Conservation (phyloP, 2,797 vertebrate species). For the Lepus townsendii region DNA sequence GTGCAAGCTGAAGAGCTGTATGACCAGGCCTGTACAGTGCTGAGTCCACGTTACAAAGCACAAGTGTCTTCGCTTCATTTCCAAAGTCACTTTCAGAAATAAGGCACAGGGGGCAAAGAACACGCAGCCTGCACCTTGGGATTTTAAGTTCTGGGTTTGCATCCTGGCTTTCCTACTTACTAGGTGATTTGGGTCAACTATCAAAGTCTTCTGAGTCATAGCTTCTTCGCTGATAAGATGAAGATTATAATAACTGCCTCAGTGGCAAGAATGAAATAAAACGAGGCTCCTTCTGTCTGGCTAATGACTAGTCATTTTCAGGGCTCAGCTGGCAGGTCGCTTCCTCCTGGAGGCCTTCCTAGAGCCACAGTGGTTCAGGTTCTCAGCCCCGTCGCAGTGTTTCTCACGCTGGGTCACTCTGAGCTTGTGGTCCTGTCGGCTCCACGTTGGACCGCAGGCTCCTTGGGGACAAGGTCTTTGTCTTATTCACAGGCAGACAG, state of each 20-base stretch:
- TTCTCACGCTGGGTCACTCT: not conserved
- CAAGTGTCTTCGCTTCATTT: conserved; percentile 20
- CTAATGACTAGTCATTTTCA: not conserved
- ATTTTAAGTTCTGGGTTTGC: not conserved
- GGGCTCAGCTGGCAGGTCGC: not conserved
- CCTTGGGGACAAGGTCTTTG: not conserved
- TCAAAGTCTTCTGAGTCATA: not conserved
- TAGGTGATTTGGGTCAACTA: not conserved
- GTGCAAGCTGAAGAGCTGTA: not conserved
- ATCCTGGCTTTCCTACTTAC: not conserved
- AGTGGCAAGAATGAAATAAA: not conserved
- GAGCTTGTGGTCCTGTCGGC: not conserved
- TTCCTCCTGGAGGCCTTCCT: not conserved
- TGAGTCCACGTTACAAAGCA: not conserved
- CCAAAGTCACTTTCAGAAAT: conserved; percentile 28
- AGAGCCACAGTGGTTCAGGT: too few species aligned
- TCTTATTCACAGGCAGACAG: not conserved
- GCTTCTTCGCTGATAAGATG: conserved; percentile 19
- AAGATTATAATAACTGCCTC: not conserved
- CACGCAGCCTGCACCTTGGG: not conserved
- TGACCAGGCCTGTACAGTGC: too few species aligned
- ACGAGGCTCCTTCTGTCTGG: not conserved
- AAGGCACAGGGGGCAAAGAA: not conserved
- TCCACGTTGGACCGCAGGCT: not conserved
- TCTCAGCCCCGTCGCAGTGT: not conserved